These are phyloP conservation scores for Rostratula benghalensis DNA, from an alignment of 2,113 vertebrate species.

Conservation along the genomic window DNA sequence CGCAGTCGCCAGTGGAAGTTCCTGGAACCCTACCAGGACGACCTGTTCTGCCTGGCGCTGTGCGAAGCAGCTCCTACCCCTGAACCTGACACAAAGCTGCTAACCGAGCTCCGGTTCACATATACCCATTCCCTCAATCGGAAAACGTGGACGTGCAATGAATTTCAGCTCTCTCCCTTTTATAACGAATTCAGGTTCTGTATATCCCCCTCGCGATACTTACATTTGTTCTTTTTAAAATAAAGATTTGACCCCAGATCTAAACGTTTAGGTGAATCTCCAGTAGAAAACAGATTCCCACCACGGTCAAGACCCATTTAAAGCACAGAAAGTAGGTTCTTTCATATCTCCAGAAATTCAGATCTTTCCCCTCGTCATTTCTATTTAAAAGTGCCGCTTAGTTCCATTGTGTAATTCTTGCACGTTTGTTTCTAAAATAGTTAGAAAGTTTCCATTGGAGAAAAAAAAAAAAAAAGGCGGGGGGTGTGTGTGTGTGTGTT, in stretches of 20 bases:
- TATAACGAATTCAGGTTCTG: background rate
- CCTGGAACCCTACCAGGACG: background rate
- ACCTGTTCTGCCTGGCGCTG: background rate
- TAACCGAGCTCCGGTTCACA: background rate
- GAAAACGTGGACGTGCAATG: background rate
- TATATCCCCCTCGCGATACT: constrained; percentile 28
- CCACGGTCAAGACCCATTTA: constrained; percentile 7
- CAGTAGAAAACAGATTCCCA: constrained; percentile 55
- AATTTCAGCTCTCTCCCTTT: background rate
- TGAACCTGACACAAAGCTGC: background rate
- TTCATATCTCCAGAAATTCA: constrained; percentile 58
- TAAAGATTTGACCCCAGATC: constrained; percentile 44
- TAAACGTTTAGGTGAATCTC: constrained; percentile 24
- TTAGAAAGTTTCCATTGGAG: constrained; percentile 76
- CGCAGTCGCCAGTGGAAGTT: background rate
- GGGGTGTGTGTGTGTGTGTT: background rate
- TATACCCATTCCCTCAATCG: background rate
- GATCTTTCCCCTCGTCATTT: constrained; percentile 65
- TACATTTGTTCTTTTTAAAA: constrained; percentile 55
- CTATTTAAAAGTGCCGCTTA: constrained; percentile 85
- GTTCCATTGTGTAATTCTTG: constrained; percentile 81
- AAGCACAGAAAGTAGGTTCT: constrained; percentile 47
- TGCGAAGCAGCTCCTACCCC: background rate
- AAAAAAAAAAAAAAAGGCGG: constrained; percentile 14
- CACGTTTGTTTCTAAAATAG: constrained; percentile 80